These are phyloP conservation scores for Agonopterix alstromeriana DNA, from an alignment of 2,888 invertebrate genomes.

Conservation along the genomic window DNA sequence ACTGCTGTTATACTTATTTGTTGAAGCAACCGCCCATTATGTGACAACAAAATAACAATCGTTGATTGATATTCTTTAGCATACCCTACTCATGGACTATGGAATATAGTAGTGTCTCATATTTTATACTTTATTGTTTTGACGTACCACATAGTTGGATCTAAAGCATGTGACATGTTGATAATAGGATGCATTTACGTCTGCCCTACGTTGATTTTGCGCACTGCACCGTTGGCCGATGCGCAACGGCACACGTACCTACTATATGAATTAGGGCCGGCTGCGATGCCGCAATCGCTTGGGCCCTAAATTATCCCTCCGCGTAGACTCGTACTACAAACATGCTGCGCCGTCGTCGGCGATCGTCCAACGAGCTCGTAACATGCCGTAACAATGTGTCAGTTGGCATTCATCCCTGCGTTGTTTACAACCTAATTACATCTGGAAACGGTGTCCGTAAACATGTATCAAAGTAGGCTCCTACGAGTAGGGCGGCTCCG, in stretches of 20 bases:
- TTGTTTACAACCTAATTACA: neutral
- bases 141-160: slow-evolving; percentile 9
- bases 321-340: slow-evolving; percentile 18
- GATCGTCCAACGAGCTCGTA: slow-evolving; percentile 9
- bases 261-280: slow-evolving; percentile 39
- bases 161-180: slow-evolving; percentile 35
- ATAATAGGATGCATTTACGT: slow-evolving; percentile 38
- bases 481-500: neutral
- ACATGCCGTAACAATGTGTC: slow-evolving; percentile 14
- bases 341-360: slow-evolving; percentile 12
- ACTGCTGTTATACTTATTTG: no score
- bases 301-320: slow-evolving; percentile 36
- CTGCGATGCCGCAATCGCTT: slow-evolving; percentile 40
- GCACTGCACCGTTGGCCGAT: slow-evolving; percentile 55
- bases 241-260: slow-evolving; percentile 21
- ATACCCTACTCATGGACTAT: no score
- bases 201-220: slow-evolving; percentile 44
- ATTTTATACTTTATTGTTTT: no score
- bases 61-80: no score
- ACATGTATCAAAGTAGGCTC: neutral
- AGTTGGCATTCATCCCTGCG: slow-evolving; percentile 9
- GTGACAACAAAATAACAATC: no score
- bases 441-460: neutral
- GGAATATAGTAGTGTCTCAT: no score
- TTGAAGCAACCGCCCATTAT: no score